Evolutionary conservation across 2,113 vertebrate species (phyloP).

Genomic region (Jacana jacana): DNA sequence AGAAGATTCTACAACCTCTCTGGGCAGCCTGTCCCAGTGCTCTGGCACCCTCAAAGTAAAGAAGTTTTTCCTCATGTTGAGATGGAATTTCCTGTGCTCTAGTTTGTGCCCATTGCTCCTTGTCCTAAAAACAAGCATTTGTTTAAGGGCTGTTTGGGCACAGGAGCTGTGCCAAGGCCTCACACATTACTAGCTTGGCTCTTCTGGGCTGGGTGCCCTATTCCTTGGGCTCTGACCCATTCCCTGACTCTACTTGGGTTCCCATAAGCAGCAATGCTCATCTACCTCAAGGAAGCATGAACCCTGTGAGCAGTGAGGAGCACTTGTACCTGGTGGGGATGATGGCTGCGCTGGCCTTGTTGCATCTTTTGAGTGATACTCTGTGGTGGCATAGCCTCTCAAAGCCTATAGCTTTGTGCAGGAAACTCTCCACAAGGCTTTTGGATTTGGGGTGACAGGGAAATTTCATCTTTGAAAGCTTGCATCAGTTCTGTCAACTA

Average conservation of each 20-base stretch:
- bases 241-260: background rate
- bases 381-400: background rate
- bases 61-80: background rate
- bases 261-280: background rate
- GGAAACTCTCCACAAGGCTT: background rate
- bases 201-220: background rate
- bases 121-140: background rate
- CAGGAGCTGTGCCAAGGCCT: background rate
- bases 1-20: background rate
- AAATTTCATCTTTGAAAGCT: background rate
- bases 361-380: background rate
- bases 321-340: background rate
- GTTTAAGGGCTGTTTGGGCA: background rate
- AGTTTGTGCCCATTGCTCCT: background rate
- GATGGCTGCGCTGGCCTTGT: background rate
- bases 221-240: background rate
- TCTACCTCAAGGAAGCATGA: background rate
- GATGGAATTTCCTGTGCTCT: background rate
- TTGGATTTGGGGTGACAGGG: background rate
- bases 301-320: background rate
- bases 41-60: background rate
- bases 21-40: background rate
- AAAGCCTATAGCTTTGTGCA: background rate
- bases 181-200: accelerated
- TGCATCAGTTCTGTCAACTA: background rate